Percentiles rank a stretch among this genome's conserved stretches.
phyloP scores from a whole-genome alignment of 2,113 vertebrate genomes.

The Megaleporinus macrocephalus region DNA sequence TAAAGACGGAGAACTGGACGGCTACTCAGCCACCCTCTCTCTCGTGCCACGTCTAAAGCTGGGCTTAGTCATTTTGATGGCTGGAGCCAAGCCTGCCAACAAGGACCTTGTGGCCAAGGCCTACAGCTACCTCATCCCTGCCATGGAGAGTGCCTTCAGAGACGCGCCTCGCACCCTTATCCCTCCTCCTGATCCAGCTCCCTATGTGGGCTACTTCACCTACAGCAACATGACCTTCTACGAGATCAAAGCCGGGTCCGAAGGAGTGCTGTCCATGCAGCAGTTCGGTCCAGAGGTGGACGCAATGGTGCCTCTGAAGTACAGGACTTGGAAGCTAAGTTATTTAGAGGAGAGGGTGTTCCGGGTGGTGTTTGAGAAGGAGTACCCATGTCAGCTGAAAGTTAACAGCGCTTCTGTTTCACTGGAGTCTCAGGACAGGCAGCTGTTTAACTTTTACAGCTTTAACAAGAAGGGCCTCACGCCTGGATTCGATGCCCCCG shows the following conservation, averaged over 20 bases:
- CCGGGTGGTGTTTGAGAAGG: slow-evolving; percentile 85
- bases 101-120: slow-evolving; percentile 78
- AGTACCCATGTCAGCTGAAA: slow-evolving; percentile 86
- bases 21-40: slow-evolving; percentile 87
- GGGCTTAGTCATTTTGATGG: slow-evolving; percentile 87
- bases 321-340: slow-evolving; percentile 82
- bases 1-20: slow-evolving; percentile 91
- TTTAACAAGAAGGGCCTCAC: slow-evolving; percentile 82
- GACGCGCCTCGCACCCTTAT: slow-evolving; percentile 72
- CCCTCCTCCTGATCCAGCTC: slow-evolving; percentile 78
- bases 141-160: slow-evolving; percentile 81
- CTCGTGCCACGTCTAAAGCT: slow-evolving; percentile 85
- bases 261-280: slow-evolving; percentile 84
- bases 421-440: slow-evolving; percentile 88
- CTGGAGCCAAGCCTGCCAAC: slow-evolving; percentile 81
- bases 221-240: slow-evolving; percentile 90
- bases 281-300: slow-evolving; percentile 90
- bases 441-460: slow-evolving; percentile 87
- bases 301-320: slow-evolving; percentile 80
- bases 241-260: slow-evolving; percentile 80
- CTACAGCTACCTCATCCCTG: slow-evolving; percentile 82
- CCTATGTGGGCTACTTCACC: slow-evolving; percentile 87
- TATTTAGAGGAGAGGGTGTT: slow-evolving; percentile 87
- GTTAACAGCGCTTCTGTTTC: slow-evolving; percentile 84
- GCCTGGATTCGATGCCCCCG: slow-evolving; percentile 88